Base-by-base conservation (phyloP, 2,113 vertebrate genomes). In the Pyxicephalus adspersus region DNA sequence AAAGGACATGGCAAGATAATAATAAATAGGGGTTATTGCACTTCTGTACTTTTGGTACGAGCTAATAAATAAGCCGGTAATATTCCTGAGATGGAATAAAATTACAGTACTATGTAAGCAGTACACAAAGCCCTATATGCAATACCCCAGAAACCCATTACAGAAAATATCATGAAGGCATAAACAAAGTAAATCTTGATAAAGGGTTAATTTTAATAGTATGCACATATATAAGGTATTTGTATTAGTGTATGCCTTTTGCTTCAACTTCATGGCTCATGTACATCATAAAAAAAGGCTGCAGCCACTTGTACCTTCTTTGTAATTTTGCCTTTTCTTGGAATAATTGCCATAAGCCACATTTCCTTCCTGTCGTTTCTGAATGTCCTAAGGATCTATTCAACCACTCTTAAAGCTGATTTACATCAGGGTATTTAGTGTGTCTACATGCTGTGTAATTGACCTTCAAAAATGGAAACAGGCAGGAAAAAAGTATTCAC, bases 391-490 rank as follows among this genome's bases (percentile, higher is more conserved):
- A 66, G 80, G 63, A 82, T 82, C 61, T 73, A 75, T 74, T 82
- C 79, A 73, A 64, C 68, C 52, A 75, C 80, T 75, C 51, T 75
- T 82, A 82, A 82, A 75, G 61, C 61, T 82, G 80, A 82, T 82
- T 75, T 66, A 74, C 71, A 66, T 82, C 68, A 64, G 63, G 64
- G 72, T 75, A 82, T 64, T 82, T 64, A 73, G 58, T 50, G 26
- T 73, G 78, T 73, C 67, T 51, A 45, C 79, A 81, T 64, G 79
- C 63, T 81, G 80, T 50, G 45, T 81, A 81, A 75, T 81, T 81
- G 80, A 81, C 71, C 80, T 82, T 66, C 68, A 73, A 73, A 63
- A 81, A 60, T 38, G 64, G 54, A 80, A 80, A 29, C 38, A 72
- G 58, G 38, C 78, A 80, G 38, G 55, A n/a, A 70, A 77, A 80